Base-by-base conservation (phyloP, 2,797 vertebrate genomes). In the Eleutherodactylus coqui region DNA sequence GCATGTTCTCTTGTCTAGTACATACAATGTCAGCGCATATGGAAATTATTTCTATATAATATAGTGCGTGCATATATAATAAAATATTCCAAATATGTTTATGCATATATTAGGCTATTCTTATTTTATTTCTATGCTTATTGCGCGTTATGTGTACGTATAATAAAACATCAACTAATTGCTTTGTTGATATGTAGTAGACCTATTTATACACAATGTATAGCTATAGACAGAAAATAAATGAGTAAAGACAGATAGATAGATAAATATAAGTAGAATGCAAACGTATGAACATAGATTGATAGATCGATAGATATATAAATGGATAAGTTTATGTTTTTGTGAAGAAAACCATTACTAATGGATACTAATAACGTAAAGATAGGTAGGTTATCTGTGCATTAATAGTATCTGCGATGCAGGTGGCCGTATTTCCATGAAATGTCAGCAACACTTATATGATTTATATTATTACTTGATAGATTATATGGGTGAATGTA, bases 111-210 rank as follows among this genome's bases (percentile, higher is more conserved):
- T 69, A 5, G 24, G 21, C 8, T 41, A 41, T 41, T n/a, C 10
- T 70, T 70, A 24, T 70, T 41, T 70, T 1, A n/a, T 70, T 5
- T 41, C 4, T 13, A 14, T 43, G n/a, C 43, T 27, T 45, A 43
- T 45, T 16, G 34, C 17, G 34, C 19, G 24, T 21, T 43, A 43
- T 43, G 27, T n/a, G 4, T 41, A n/a, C n/a, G 69, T 73, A 43
- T 73, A 6, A 45, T 73, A 73, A 72, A 72, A 21, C 29, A 64
- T 69, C 14, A 43, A 41, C 69, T n/a, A 36, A 72, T 72, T 43
- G 8, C 34, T 41, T 32, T n/a, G 10, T 1, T 70, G 36, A 38
- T 21, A 21, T 38, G 19, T 70, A 24, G 21, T 21, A 36, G n/a
- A 29, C 27, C 11, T 29, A 62, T 62, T 32, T 13, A 29, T 29